Percentiles rank a stretch among this genome's conserved stretches.
Evolutionary conservation across 2,113 vertebrate genomes (phyloP).

Genomic region (Acinonyx jubatus): DNA sequence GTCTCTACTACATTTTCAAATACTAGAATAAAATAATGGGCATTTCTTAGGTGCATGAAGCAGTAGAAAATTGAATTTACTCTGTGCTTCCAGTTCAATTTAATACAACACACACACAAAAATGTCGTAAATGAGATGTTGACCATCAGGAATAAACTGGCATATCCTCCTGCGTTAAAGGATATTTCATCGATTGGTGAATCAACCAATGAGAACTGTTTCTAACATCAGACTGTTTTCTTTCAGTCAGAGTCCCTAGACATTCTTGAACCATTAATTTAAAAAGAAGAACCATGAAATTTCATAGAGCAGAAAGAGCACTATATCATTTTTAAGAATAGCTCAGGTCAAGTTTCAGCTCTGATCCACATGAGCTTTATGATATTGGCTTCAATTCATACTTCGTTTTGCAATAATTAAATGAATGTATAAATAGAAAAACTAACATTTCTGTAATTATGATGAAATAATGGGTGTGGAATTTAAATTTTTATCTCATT

Average conservation of each 20-base stretch:
- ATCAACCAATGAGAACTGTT: background rate
- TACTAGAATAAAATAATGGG: background rate
- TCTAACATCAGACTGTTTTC: background rate
- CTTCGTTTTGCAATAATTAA: background rate
- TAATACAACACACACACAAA: background rate
- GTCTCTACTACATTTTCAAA: background rate
- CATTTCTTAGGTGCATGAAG: background rate
- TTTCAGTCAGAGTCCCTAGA: background rate
- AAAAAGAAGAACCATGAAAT: background rate
- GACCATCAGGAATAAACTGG: background rate
- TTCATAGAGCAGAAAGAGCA: background rate
- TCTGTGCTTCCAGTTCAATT: background rate
- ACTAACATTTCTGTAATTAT: background rate
- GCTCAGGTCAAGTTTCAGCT: background rate
- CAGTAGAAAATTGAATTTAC: background rate
- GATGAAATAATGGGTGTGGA: background rate
- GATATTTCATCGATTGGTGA: background rate
- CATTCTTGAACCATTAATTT: background rate
- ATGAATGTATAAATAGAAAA: background rate
- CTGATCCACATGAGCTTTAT: background rate
- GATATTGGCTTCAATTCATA: background rate
- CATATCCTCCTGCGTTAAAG: background rate
- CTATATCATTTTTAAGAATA: background rate
- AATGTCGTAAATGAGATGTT: background rate
- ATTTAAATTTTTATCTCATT: background rate